Conservation (phyloP, 1,140 invertebrate species). For the Mactra quadrangularis region DNA sequence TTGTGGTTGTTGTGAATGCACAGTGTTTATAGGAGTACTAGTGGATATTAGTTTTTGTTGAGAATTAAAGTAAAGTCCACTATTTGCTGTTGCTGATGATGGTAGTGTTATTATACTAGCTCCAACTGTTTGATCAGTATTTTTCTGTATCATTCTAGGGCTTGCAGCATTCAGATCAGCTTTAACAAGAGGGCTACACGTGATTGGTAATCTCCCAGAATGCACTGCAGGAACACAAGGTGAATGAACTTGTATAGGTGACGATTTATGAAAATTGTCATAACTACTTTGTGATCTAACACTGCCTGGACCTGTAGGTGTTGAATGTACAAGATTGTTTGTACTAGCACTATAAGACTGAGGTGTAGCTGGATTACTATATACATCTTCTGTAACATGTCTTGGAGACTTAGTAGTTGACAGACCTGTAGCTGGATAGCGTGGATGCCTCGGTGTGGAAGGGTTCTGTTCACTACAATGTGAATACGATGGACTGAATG, state of each 20-base stretch:
- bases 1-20: too few species aligned
- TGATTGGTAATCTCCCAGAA: neutral
- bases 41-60: neutral
- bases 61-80: slow-evolving; percentile 39
- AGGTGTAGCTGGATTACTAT: slow-evolving; percentile 47
- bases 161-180: slow-evolving; percentile 26
- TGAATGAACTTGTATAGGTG: slow-evolving; percentile 7
- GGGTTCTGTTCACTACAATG: slow-evolving; percentile 18
- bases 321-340: slow-evolving; percentile 8
- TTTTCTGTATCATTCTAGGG: slow-evolving; percentile 12
- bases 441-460: neutral
- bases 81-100: neutral
- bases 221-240: neutral
- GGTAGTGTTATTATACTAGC: neutral
- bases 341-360: neutral
- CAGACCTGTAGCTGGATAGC: neutral
- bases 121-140: neutral
- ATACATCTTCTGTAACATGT: neutral
- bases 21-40: neutral
- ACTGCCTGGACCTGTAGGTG: slow-evolving; percentile 29
- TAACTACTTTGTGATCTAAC: neutral
- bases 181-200: slow-evolving; percentile 51
- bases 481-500: slow-evolving; percentile 44
- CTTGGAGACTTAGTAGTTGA: neutral
- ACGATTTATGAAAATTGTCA: slow-evolving; percentile 14